phyloP scores from a whole-genome alignment of 2,113 vertebrate genomes.

The Nerophis ophidion region DNA sequence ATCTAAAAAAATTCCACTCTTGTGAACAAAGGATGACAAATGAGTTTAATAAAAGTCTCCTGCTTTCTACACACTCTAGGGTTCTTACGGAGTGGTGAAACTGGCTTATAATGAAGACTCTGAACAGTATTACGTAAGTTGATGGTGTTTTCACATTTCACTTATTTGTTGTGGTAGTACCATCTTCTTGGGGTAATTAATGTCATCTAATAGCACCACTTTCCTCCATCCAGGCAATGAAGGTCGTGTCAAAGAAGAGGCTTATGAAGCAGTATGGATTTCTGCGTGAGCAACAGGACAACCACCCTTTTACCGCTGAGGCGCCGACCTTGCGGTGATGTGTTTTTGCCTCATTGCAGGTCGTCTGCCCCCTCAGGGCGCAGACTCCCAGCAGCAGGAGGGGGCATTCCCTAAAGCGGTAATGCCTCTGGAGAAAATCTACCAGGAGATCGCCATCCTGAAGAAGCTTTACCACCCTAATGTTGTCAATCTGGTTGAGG shows the following conservation, averaged over 20 bases:
- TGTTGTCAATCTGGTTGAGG: slow-evolving; percentile 92
- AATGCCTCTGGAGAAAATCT: slow-evolving; percentile 81
- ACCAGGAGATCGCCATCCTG: slow-evolving; percentile 94
- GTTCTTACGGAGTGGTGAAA: slow-evolving; percentile 91
- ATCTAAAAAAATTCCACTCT: background rate
- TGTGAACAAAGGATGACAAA: background rate
- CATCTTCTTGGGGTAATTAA: background rate
- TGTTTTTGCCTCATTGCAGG: slow-evolving; percentile 63
- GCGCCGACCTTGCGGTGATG: background rate
- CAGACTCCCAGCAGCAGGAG: slow-evolving; percentile 50
- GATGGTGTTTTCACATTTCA: background rate
- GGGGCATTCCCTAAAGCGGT: slow-evolving; percentile 71
- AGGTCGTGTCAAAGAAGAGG: slow-evolving; percentile 96
- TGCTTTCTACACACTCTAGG: slow-evolving; percentile 67
- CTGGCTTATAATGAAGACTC: slow-evolving; percentile 89
- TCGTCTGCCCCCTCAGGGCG: slow-evolving; percentile 78
- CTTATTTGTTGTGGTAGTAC: background rate
- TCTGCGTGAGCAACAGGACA: slow-evolving; percentile 78
- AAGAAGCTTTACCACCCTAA: slow-evolving; percentile 94
- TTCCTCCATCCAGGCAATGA: slow-evolving; percentile 81
- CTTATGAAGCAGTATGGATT: slow-evolving; percentile 91
- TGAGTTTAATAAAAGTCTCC: background rate
- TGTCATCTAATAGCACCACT: no score
- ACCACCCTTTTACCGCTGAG: background rate
- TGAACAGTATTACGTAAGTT: slow-evolving; percentile 87